These are phyloP conservation scores for Myotis davidii DNA, from an alignment of 2,113 vertebrate species.

Conservation along the genomic window DNA sequence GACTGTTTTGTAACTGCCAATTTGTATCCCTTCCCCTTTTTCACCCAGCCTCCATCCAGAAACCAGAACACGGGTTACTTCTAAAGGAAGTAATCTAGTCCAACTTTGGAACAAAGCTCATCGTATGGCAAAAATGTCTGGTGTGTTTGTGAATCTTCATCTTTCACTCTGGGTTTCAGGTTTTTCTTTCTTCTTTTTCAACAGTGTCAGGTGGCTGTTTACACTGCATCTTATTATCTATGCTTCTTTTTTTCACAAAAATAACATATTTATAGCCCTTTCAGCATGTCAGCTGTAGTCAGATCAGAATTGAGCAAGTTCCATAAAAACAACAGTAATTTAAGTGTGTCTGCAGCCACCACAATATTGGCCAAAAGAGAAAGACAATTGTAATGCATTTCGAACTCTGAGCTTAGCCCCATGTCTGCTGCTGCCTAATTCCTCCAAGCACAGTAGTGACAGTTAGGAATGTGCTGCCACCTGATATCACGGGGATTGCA, in stretches of 20 bases:
- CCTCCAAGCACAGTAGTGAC: neutral
- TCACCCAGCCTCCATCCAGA: too few relatives aligned
- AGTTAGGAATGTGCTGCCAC: neutral
- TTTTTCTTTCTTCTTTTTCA: neutral
- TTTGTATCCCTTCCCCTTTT: neutral
- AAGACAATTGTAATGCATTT: neutral
- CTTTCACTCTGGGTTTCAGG: too few relatives aligned
- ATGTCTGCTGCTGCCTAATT: neutral
- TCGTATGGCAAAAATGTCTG: too few relatives aligned
- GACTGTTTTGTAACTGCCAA: neutral
- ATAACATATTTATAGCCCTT: neutral
- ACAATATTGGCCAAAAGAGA: neutral
- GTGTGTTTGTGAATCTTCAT: too few relatives aligned
- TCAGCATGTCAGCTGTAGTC: neutral
- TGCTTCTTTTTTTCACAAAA: neutral
- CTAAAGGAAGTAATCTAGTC: too few relatives aligned
- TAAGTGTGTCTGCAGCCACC: neutral
- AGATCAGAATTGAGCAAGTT: neutral
- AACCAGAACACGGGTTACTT: neutral
- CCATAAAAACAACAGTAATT: neutral
- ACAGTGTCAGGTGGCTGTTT: neutral
- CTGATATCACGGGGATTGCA: neutral
- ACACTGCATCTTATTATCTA: neutral
- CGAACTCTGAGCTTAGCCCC: neutral
- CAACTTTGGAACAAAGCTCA: too few relatives aligned